phyloP scores from a whole-genome alignment of 1,140 invertebrate genomes.

The Drosophila sturtevanti region DNA sequence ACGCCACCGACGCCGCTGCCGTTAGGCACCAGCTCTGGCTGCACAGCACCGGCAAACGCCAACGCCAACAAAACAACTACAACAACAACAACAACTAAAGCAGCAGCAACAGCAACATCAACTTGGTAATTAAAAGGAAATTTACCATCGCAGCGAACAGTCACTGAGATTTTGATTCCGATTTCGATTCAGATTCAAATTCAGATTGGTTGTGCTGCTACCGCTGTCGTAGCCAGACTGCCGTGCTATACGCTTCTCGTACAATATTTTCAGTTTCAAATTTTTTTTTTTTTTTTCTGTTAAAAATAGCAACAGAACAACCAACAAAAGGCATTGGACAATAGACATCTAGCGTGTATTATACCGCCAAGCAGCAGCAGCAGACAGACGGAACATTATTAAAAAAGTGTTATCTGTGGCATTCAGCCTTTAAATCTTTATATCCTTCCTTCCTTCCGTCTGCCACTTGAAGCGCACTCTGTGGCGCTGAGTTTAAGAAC shows the following conservation, averaged over 20 bases:
- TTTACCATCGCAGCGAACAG: slow-evolving; percentile 33
- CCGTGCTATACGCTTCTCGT: slow-evolving; percentile 1
- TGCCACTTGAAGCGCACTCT: slow-evolving; percentile 5
- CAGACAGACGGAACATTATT: slow-evolving; percentile 2
- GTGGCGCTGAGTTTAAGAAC: slow-evolving; percentile 30
- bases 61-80: slow-evolving; percentile 12
- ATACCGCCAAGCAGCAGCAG: background rate
- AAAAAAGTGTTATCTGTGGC: background rate
- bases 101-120: slow-evolving; percentile 35
- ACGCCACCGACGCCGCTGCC: slow-evolving; percentile 22
- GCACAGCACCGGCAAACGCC: slow-evolving; percentile 48
- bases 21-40: slow-evolving; percentile 31
- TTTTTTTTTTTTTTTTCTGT: slow-evolving; percentile 19
- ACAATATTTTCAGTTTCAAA: slow-evolving; percentile 1
- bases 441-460: too few species aligned
- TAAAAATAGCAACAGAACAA: slow-evolving; percentile 66
- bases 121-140: slow-evolving; percentile 75
- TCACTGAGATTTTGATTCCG: slow-evolving; percentile 34
- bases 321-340: background rate
- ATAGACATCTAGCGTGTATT: background rate
- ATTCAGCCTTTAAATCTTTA: background rate
- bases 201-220: slow-evolving; percentile 26
- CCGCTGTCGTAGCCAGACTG: background rate
- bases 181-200: slow-evolving; percentile 47
- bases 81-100: slow-evolving; percentile 15